Conservation (phyloP, 1,140 invertebrate genomes). For the Ditylenchus dipsaci region DNA sequence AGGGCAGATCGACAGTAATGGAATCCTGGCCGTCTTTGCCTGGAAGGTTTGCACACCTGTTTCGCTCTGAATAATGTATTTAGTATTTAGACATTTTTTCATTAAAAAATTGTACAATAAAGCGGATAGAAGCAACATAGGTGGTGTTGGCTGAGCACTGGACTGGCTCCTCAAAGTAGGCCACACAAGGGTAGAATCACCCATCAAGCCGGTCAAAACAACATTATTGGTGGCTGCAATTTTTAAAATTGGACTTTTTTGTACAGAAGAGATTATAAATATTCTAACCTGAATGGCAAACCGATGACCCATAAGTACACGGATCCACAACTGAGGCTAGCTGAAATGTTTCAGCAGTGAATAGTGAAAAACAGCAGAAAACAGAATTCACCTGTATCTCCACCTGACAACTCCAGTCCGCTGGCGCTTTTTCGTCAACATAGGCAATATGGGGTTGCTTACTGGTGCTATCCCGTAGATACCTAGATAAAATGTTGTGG, state of each 20-base stretch:
- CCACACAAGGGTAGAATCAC: slow-evolving; percentile 35
- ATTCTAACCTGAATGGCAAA: neutral
- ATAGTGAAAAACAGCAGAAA: no score
- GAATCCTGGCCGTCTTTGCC: slow-evolving; percentile 43
- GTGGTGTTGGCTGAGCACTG: slow-evolving; percentile 28
- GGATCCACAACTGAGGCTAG: slow-evolving; percentile 19
- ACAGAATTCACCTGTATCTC: slow-evolving; percentile 16
- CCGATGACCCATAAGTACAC: neutral
- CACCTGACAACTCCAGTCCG: slow-evolving; percentile 31
- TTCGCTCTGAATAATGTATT: slow-evolving; percentile 27
- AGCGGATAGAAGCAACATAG: slow-evolving; percentile 33
- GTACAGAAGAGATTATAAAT: neutral
- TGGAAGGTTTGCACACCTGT: slow-evolving; percentile 38
- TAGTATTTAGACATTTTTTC: neutral
- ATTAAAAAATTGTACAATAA: slow-evolving; percentile 21
- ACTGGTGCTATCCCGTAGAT: slow-evolving; percentile 27
- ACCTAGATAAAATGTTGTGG: no score
- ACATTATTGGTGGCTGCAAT: slow-evolving; percentile 35
- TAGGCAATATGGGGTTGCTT: slow-evolving; percentile 27
- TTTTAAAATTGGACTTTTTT: slow-evolving; percentile 18
- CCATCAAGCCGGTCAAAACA: slow-evolving; percentile 29
- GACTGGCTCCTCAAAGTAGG: slow-evolving; percentile 34
- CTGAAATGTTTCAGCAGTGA: slow-evolving; percentile 7
- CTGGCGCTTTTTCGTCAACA: slow-evolving; percentile 24
- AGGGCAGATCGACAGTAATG: slow-evolving; percentile 37